Conservation (phyloP, 2,113 vertebrate genomes). For the Hiodon tergisus region DNA sequence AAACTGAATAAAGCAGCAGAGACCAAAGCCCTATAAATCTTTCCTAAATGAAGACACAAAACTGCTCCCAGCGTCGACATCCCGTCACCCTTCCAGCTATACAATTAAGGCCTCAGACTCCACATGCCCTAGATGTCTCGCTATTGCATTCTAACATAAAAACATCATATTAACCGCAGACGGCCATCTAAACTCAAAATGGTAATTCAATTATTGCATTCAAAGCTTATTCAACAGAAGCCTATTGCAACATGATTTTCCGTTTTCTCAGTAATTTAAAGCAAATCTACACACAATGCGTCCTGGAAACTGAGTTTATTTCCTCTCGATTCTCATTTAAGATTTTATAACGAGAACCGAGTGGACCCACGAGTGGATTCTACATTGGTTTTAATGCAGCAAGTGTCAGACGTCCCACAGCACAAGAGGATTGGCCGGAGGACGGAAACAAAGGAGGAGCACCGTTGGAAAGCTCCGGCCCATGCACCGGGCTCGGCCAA, state of each 20-base stretch:
- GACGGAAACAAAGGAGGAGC: neutral
- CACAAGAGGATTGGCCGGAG: neutral
- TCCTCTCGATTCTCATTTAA: too few species aligned
- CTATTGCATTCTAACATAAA: conserved; percentile 29
- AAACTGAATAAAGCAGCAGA: conserved; percentile 23
- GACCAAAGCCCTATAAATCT: neutral
- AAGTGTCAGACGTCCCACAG: too few species aligned
- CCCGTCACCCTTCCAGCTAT: neutral
- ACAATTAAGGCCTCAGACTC: conserved; percentile 36
- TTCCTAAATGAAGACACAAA: neutral
- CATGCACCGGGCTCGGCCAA: too few species aligned
- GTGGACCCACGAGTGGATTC: too few species aligned
- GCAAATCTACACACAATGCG: too few species aligned
- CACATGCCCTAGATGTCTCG: conserved; percentile 23
- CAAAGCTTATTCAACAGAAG: conserved; percentile 41
- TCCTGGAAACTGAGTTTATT: too few species aligned
- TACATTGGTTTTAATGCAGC: too few species aligned
- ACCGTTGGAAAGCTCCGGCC: neutral
- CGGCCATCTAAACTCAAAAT: conserved; percentile 31
- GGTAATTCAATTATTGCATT: conserved; percentile 30
- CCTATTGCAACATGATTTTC: neutral
- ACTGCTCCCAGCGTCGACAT: conserved; percentile 18
- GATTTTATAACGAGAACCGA: too few species aligned
- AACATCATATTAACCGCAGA: conserved; percentile 22
- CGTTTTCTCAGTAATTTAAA: too few species aligned